phyloP scores from a whole-genome alignment of 2,113 vertebrate species.

The Tetraodon nigroviridis region DNA sequence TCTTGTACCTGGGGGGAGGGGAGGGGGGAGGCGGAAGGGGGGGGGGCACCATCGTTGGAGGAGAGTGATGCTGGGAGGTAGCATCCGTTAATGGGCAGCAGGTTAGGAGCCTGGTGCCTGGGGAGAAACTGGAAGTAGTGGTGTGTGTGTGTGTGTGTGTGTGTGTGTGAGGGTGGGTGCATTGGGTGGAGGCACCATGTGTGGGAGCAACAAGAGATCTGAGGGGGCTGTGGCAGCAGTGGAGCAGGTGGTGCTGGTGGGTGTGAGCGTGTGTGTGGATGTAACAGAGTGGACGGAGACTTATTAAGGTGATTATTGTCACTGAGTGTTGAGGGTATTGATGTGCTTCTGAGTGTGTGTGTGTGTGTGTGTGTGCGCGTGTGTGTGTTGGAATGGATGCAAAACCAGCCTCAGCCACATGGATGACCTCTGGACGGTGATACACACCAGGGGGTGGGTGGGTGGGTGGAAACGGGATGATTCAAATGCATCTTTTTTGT shows the following conservation, averaged over 20 bases:
- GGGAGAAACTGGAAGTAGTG: slow-evolving; percentile 20
- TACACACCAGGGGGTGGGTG: neutral
- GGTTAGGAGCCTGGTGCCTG: slow-evolving; percentile 21
- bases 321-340: slow-evolving; percentile 17
- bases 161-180: slow-evolving; percentile 18
- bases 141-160: slow-evolving; percentile 17
- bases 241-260: slow-evolving; percentile 60
- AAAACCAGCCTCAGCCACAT: slow-evolving; percentile 37
- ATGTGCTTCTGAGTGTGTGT: neutral
- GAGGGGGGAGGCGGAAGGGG: slow-evolving; percentile 26
- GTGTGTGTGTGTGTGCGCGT: slow-evolving; percentile 1
- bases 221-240: slow-evolving; percentile 27
- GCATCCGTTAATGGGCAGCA: slow-evolving; percentile 32
- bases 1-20: slow-evolving; percentile 43
- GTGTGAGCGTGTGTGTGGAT: slow-evolving; percentile 29
- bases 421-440: slow-evolving; percentile 36
- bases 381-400: slow-evolving; percentile 8
- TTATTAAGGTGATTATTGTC: slow-evolving; percentile 23
- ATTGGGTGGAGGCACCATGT: slow-evolving; percentile 47
- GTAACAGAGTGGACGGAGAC: slow-evolving; percentile 9
- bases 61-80: slow-evolving; percentile 43
- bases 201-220: slow-evolving; percentile 33
- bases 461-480: slow-evolving; percentile 2
- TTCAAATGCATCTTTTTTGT: slow-evolving; percentile 14
- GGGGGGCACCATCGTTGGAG: slow-evolving; percentile 30